Evolutionary conservation across 2,888 invertebrate genomes (phyloP).

Genomic region (Drosophila anomelani): DNA sequence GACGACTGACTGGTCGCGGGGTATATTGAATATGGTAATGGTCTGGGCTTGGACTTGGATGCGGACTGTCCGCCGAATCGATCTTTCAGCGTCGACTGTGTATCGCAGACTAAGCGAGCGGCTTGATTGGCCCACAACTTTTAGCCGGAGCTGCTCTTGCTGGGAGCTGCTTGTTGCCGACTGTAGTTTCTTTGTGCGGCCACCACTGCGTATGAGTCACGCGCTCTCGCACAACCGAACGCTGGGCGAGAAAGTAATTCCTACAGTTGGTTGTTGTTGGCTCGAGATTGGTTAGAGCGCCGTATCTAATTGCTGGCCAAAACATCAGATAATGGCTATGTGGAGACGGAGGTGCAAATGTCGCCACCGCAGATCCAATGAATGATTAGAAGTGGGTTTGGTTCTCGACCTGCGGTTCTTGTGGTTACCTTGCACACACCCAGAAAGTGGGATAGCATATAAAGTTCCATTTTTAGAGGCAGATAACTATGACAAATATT

Average conservation of each 20-base stretch:
- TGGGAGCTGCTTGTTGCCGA: slow-evolving; percentile 19
- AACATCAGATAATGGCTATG: slow-evolving; percentile 15
- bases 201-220: slow-evolving; percentile 42
- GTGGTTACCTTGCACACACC: neutral
- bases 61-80: slow-evolving; percentile 49
- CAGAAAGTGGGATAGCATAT: neutral
- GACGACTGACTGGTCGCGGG: slow-evolving; percentile 1
- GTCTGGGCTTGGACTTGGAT: slow-evolving; percentile 19
- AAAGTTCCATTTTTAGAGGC: neutral
- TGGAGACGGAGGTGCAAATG: slow-evolving; percentile 19
- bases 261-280: slow-evolving; percentile 17
- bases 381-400: slow-evolving; percentile 16
- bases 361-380: slow-evolving; percentile 20
- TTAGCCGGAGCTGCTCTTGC: slow-evolving; percentile 48
- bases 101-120: slow-evolving; percentile 63
- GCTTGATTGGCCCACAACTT: slow-evolving; percentile 41
- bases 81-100: slow-evolving; percentile 73
- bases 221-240: slow-evolving; percentile 22
- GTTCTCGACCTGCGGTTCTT: slow-evolving; percentile 2
- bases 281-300: slow-evolving; percentile 56
- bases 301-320: slow-evolving; percentile 58
- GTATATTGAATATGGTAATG: slow-evolving; percentile 2
- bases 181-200: slow-evolving; percentile 25
- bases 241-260: slow-evolving; percentile 31
- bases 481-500: slow-evolving; percentile 4